phyloP scores from a whole-genome alignment of 2,888 invertebrate species.

The Dusona sp. region DNA sequence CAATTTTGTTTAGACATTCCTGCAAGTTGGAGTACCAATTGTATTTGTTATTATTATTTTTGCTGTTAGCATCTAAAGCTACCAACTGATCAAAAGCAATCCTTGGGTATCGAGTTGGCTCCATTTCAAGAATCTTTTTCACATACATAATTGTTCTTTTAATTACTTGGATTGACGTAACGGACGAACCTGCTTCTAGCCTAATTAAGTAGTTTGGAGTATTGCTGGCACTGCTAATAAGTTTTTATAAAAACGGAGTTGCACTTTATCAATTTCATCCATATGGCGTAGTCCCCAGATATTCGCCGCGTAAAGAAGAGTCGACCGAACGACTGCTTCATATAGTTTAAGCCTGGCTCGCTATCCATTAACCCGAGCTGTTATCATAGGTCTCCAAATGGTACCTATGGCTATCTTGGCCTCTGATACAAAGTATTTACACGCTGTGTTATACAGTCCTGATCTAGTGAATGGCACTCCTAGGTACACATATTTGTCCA shows the following conservation, averaged over 20 bases:
- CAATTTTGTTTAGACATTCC: neutral
- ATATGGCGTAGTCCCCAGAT: constrained; percentile 39
- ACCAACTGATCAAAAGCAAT: constrained; percentile 14
- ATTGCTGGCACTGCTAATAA: constrained; percentile 4
- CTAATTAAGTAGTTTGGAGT: constrained; percentile 35
- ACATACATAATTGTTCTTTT: neutral
- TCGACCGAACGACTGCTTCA: neutral
- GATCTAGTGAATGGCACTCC: constrained; percentile 2
- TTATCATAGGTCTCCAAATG: constrained; percentile 22
- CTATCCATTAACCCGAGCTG: constrained; percentile 5
- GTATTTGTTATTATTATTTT: neutral
- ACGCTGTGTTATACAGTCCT: constrained; percentile 10
- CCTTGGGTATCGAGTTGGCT: neutral
- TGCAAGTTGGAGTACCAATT: constrained; percentile 6
- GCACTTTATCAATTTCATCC: constrained; percentile 30
- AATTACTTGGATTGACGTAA: neutral
- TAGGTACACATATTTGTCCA: too few relatives aligned
- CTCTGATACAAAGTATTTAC: constrained; percentile 5
- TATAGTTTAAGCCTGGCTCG: neutral
- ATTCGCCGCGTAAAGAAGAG: constrained; percentile 8
- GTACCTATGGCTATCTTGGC: constrained; percentile 19
- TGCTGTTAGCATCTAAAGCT: neutral
- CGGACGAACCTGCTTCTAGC: constrained; percentile 27
- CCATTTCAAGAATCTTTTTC: constrained; percentile 15
- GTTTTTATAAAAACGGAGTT: constrained; percentile 16